Evolutionary conservation across 1,140 invertebrate species (phyloP).

Genomic region (Pogonognathellus flavescens): DNA sequence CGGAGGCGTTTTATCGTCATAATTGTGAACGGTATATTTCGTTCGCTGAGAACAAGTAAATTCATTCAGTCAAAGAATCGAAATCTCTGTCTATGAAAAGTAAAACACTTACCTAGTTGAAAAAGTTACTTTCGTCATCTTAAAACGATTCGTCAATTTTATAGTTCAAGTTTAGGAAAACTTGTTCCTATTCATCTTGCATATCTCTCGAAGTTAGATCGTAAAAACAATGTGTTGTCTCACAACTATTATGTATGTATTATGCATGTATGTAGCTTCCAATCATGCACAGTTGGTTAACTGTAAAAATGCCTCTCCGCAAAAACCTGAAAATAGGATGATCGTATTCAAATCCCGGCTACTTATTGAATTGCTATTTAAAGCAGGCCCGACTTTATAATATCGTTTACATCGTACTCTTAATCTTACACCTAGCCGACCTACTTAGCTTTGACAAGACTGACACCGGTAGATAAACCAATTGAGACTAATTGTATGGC

Average conservation of each 20-base stretch:
- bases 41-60: neutral
- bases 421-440: no score
- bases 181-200: conserved; percentile 46
- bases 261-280: neutral
- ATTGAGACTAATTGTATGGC: no score
- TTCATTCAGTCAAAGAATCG: conserved; percentile 2
- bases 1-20: no score
- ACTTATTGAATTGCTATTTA: no score
- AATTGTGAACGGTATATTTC: neutral
- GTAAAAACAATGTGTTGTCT: conserved; percentile 34
- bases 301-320: no score
- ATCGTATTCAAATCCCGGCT: no score
- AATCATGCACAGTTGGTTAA: neutral
- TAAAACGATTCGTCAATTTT: conserved; percentile 34
- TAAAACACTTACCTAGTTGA: neutral
- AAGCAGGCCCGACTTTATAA: no score
- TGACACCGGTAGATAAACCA: no score
- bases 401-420: no score
- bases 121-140: conserved; percentile 33
- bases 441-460: no score
- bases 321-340: no score
- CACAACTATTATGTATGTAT: no score
- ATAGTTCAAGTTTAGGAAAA: conserved; percentile 47
- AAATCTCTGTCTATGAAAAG: conserved; percentile 11
- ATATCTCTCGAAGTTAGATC: conserved; percentile 38